phyloP scores from a whole-genome alignment of 2,888 invertebrate species.

The Aphodius sticticus region DNA sequence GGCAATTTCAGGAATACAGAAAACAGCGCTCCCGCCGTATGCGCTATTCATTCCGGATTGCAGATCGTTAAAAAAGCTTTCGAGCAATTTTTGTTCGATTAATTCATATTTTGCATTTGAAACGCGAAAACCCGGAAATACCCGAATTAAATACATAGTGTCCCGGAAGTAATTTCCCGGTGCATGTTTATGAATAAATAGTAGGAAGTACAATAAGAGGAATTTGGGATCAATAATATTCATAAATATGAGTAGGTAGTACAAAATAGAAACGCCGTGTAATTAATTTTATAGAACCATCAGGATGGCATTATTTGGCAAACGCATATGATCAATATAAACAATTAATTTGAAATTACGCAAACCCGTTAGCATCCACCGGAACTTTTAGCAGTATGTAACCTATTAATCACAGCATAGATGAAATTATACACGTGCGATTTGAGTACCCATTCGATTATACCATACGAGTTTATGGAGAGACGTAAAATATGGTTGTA shows the following conservation, averaged over 20 bases:
- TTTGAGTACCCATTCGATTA: background rate
- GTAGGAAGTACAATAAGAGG: background rate
- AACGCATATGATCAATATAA: background rate
- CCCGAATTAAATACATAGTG: background rate
- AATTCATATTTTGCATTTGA: background rate
- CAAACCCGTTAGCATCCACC: background rate
- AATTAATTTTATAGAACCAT: background rate
- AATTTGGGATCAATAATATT: background rate
- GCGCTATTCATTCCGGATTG: background rate
- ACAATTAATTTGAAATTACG: background rate
- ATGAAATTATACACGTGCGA: background rate
- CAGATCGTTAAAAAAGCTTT: background rate
- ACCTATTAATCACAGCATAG: background rate
- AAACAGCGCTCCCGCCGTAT: background rate
- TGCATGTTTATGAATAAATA: background rate
- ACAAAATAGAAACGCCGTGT: background rate
- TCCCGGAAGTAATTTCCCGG: background rate
- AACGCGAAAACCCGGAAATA: background rate
- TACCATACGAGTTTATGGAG: background rate
- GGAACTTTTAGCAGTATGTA: background rate
- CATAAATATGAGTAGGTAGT: background rate
- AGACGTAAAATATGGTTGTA: background rate
- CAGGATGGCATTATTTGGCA: background rate
- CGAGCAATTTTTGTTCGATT: background rate
- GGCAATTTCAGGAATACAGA: background rate